Evolutionary conservation across 2,888 invertebrate species (phyloP).

Genomic region (Frankliniella fusca): DNA sequence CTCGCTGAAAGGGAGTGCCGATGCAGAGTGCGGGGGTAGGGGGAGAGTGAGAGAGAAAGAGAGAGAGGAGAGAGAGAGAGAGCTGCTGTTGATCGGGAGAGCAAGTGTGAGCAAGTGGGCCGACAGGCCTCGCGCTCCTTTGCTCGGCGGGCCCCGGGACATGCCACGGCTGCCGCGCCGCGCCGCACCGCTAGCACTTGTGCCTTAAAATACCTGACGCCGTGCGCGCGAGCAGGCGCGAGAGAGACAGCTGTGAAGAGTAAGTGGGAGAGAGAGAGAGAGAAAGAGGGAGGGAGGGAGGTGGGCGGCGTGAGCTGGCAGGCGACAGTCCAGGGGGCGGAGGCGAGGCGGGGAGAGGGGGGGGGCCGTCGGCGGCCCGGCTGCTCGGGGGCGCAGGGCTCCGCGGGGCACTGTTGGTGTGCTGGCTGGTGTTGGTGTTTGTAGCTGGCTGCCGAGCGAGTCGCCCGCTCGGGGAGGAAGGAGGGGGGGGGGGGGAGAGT

Average conservation of each 20-base stretch:
- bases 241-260: background rate
- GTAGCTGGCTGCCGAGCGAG: constrained; percentile 18
- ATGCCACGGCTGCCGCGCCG: background rate
- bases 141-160: background rate
- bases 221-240: background rate
- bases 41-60: background rate
- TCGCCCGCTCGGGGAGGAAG: background rate
- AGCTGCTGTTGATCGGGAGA: background rate
- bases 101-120: background rate
- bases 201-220: constrained; percentile 20
- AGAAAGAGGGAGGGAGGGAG: background rate
- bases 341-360: background rate
- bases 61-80: background rate
- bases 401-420: background rate
- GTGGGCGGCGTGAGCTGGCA: background rate
- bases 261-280: background rate
- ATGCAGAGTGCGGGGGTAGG: background rate
- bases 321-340: background rate
- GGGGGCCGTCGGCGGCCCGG: too few relatives aligned
- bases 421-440: constrained; percentile 20
- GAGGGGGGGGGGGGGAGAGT: background rate
- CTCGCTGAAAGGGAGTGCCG: constrained; percentile 5
- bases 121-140: background rate
- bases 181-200: background rate
- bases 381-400: background rate